Conservation (phyloP, 1,140 invertebrate genomes). For the Nylanderia fulva region DNA sequence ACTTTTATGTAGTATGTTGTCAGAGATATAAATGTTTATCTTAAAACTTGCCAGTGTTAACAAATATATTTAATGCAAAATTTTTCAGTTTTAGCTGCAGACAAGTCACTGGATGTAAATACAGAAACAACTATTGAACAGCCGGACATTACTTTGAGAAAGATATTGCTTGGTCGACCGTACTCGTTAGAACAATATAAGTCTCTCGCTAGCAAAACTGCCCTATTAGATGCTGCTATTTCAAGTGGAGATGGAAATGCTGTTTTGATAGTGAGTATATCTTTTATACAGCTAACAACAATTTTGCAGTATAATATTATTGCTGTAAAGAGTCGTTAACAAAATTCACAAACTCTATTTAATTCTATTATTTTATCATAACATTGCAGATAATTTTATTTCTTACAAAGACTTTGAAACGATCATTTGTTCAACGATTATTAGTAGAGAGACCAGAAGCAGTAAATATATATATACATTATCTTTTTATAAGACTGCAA, state of each 20-base stretch:
- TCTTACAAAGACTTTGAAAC: slow-evolving; percentile 86
- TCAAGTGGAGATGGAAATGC: slow-evolving; percentile 86
- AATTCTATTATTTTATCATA: background rate
- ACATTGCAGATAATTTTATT: slow-evolving; percentile 85
- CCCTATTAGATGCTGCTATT: slow-evolving; percentile 85
- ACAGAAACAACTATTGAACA: slow-evolving; percentile 74
- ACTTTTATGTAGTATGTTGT: slow-evolving; percentile 81
- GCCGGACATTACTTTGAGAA: slow-evolving; percentile 82
- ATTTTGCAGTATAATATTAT: slow-evolving; percentile 27
- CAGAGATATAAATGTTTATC: slow-evolving; percentile 25
- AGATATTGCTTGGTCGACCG: slow-evolving; percentile 83
- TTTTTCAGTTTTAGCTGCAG: slow-evolving; percentile 76
- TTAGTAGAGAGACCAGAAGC: slow-evolving; percentile 84
- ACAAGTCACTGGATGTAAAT: slow-evolving; percentile 75
- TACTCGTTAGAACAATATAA: slow-evolving; percentile 86
- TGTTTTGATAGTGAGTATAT: slow-evolving; percentile 83
- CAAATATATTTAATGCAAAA: slow-evolving; percentile 34
- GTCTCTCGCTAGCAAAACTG: slow-evolving; percentile 85
- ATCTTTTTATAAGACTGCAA: slow-evolving; percentile 85
- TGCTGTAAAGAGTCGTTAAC: background rate
- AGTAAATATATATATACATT: slow-evolving; percentile 85
- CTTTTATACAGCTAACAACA: slow-evolving; percentile 10
- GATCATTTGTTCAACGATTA: slow-evolving; percentile 84
- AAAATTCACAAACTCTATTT: background rate
- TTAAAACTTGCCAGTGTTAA: background rate